A percentile compares a stretch with the other conserved stretches of the same genome.
Evolutionary conservation across 2,888 invertebrate genomes (phyloP).

Genomic region (Galeruca laticollis): DNA sequence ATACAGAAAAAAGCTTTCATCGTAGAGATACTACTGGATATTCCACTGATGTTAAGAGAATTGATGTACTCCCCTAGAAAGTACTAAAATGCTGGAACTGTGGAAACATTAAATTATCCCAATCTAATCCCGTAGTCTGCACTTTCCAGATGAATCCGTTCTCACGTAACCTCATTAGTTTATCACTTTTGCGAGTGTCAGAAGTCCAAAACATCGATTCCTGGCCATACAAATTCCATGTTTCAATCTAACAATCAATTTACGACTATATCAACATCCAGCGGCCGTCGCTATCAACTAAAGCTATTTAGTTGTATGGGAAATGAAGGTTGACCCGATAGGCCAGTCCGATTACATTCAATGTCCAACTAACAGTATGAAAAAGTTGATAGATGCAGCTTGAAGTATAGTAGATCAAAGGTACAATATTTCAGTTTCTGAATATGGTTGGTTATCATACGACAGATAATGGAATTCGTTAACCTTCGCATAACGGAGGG

Average conservation of each 20-base stretch:
- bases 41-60: neutral
- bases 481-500: too few relatives aligned
- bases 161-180: constrained; percentile 9
- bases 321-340: neutral
- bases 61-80: neutral
- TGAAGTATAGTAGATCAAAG: too few relatives aligned
- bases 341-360: neutral
- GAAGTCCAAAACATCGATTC: constrained; percentile 17
- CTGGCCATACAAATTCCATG: constrained; percentile 17
- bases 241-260: constrained; percentile 27
- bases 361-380: too few relatives aligned
- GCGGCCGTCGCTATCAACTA: constrained; percentile 1
- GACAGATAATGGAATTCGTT: too few relatives aligned
- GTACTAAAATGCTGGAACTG: neutral
- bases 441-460: too few relatives aligned
- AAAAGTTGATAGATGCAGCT: too few relatives aligned
- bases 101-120: neutral
- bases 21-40: neutral
- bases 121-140: neutral
- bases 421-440: too few relatives aligned
- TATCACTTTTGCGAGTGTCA: constrained; percentile 17
- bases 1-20: too few relatives aligned
- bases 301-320: constrained; percentile 8
- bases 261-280: constrained; percentile 18
- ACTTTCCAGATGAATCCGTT: constrained; percentile 10